A percentile compares a stretch with the other conserved stretches of the same genome.
phyloP scores from a whole-genome alignment of 92 coral and sea anemone genomes.

The Actinernus sp. region DNA sequence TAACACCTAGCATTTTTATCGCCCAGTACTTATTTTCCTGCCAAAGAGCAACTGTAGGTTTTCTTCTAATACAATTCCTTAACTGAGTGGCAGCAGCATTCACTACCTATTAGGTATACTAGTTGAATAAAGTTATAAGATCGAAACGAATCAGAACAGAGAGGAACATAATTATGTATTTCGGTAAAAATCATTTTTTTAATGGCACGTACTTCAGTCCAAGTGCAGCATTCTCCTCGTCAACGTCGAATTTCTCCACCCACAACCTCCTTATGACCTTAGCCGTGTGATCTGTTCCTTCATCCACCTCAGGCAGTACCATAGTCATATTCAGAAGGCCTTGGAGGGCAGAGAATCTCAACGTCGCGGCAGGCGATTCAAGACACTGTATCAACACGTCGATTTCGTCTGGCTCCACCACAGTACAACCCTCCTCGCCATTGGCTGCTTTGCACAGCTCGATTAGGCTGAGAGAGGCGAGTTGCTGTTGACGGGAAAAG shows the following conservation, averaged over 20 bases:
- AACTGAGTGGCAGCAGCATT: too few species aligned
- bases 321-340: conserved; percentile 68
- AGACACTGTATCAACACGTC: conserved; percentile 71
- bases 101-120: too few species aligned
- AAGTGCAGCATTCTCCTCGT: conserved; percentile 85
- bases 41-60: too few species aligned
- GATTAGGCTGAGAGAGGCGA: conserved; percentile 84
- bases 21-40: too few species aligned
- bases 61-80: too few species aligned
- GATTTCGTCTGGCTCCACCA: conserved; percentile 81
- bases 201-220: conserved; percentile 70
- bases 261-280: conserved; percentile 73
- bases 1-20: too few species aligned
- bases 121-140: neutral
- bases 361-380: conserved; percentile 83
- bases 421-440: conserved; percentile 87
- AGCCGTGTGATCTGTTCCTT: conserved; percentile 66
- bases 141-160: too few species aligned
- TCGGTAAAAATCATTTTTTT: neutral
- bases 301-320: conserved; percentile 70
- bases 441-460: conserved; percentile 90
- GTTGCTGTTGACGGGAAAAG: conserved; percentile 86
- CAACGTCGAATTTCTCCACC: conserved; percentile 89
- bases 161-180: too few species aligned
- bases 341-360: conserved; percentile 83